A percentile compares a stretch with the other conserved stretches of the same genome.
These are phyloP conservation scores for Cygnus buccinator DNA, from an alignment of 2,113 vertebrate genomes.

Conservation along the genomic window DNA sequence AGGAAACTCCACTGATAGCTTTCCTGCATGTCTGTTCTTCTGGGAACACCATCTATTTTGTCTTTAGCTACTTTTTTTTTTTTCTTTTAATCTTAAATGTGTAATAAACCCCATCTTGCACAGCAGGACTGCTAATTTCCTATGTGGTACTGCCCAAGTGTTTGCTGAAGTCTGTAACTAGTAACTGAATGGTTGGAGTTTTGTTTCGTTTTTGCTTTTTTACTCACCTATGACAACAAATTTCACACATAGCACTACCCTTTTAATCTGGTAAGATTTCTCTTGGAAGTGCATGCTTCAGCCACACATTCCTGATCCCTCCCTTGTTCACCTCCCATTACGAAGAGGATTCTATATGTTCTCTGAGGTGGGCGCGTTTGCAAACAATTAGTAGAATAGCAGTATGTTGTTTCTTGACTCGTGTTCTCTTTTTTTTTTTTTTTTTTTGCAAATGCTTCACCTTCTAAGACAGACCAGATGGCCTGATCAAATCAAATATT, in stretches of 20 bases:
- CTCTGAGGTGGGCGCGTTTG: neutral
- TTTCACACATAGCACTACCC: neutral
- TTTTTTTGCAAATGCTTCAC: neutral
- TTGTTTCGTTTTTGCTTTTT: neutral
- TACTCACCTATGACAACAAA: neutral
- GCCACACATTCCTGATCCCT: neutral
- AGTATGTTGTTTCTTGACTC: conserved; percentile 5
- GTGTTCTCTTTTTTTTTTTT: neutral
- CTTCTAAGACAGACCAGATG: neutral
- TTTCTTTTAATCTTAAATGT: neutral
- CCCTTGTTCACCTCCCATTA: neutral
- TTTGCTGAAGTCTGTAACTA: neutral
- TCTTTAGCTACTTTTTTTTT: neutral
- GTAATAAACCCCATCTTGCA: neutral
- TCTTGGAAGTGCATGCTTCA: neutral
- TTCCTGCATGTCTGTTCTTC: neutral
- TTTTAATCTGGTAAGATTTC: neutral
- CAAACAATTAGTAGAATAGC: neutral
- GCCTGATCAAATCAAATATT: neutral
- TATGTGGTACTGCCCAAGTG: accelerated
- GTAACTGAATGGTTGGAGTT: neutral
- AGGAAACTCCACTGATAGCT: neutral
- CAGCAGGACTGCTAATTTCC: neutral
- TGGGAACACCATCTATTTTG: neutral
- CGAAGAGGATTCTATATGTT: neutral